phyloP scores from a whole-genome alignment of 2,888 invertebrate genomes.

The Conus canariensis region DNA sequence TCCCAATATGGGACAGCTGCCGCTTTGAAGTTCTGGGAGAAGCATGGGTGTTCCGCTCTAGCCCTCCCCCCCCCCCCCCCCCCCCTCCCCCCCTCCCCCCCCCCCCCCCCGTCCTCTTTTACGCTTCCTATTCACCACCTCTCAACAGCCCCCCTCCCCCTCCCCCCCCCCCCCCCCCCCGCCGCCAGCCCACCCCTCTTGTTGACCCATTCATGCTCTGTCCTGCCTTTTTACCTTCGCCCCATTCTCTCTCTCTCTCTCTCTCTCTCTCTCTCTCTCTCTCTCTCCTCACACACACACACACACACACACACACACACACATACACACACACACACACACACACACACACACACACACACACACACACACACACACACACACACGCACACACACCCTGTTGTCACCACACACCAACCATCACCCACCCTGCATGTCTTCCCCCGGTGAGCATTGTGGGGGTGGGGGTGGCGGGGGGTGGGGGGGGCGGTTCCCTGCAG shows the following conservation, averaged over 20 bases:
- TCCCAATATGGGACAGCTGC: too few relatives aligned
- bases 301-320: too few relatives aligned
- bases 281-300: background rate
- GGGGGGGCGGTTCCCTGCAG: too few relatives aligned
- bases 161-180: background rate
- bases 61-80: background rate
- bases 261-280: slow-evolving; percentile 5
- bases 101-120: background rate
- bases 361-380: too few relatives aligned
- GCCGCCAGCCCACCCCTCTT: background rate
- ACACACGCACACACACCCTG: too few relatives aligned
- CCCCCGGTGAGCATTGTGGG: too few relatives aligned
- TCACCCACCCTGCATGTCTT: too few relatives aligned
- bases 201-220: background rate
- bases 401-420: too few relatives aligned
- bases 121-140: background rate
- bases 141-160: background rate
- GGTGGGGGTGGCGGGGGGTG: too few relatives aligned
- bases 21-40: too few relatives aligned
- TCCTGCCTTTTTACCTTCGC: background rate
- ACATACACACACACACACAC: too few relatives aligned
- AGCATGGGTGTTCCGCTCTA: background rate
- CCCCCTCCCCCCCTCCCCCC: background rate
- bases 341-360: too few relatives aligned
- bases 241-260: background rate